These are phyloP conservation scores for Zenarchopterus dispar DNA, from an alignment of 2,797 vertebrate genomes.

Conservation along the genomic window DNA sequence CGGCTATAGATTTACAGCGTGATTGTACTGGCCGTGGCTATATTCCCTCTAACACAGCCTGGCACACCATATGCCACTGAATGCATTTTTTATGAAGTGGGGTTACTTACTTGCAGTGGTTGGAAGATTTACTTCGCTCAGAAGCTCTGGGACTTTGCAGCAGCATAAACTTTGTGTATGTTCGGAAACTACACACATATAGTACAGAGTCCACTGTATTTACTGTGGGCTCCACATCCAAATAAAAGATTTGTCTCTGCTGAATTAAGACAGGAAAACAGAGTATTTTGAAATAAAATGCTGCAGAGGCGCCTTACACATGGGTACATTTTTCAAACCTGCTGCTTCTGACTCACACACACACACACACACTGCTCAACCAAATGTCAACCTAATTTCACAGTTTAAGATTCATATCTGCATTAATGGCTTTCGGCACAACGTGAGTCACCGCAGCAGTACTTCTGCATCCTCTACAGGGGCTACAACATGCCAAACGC, in stretches of 20 bases:
- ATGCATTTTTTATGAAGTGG: conserved; percentile 70
- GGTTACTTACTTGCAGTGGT: conserved; percentile 29
- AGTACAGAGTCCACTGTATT: neutral
- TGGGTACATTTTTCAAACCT: conserved; percentile 14
- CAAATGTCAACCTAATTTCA: conserved; percentile 33
- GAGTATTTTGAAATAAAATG: neutral
- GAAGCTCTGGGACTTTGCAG: conserved; percentile 23
- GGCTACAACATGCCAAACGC: conserved; percentile 30
- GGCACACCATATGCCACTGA: conserved; percentile 63
- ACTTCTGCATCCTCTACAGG: conserved; percentile 20
- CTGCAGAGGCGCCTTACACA: neutral
- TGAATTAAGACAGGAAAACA: neutral
- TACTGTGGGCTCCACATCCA: neutral
- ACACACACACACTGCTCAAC: conserved; percentile 14
- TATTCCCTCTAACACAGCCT: conserved; percentile 43
- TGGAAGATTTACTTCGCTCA: conserved; percentile 35
- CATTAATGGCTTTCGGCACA: conserved; percentile 37
- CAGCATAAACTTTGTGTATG: neutral
- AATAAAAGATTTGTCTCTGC: conserved; percentile 5
- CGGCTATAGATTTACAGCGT: conserved; percentile 71
- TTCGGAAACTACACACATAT: conserved; percentile 3
- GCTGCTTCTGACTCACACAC: conserved; percentile 37
- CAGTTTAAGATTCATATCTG: conserved; percentile 43
- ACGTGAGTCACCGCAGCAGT: conserved; percentile 41
- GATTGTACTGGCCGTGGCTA: conserved; percentile 46